Base-by-base conservation (phyloP, 2,888 invertebrate genomes). In the Cataglyphis cursor region DNA sequence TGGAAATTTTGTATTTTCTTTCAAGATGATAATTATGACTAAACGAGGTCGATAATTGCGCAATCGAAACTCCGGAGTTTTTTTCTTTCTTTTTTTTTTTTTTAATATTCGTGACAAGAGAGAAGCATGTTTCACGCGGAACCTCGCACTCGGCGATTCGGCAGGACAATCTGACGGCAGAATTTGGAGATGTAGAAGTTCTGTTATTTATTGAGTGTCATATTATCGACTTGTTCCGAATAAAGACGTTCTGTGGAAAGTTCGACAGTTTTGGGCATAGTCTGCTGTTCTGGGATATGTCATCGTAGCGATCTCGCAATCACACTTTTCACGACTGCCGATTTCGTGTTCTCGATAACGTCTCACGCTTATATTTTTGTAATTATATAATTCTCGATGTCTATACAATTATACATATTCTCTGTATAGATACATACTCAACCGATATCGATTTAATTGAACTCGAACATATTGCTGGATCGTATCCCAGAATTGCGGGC, bases 151-250 rank as follows among this genome's bases (percentile, higher is more conserved):
- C 68, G 38, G 68, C 78, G 86, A 92, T 92, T 92, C 92, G 90
- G 91, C 91, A 92, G 89, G 88, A 91, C 92, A 92, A 90, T 92
- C 92, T 91, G 87, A 90, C 83, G 84, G 87, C 89, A 90, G 89
- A 91, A 92, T 93, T 76, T 94, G 90, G 90, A 94, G 91, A 93
- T 93, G 93, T 94, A 94, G 94, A 94, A 93, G 91, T 93, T 94
- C 92, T 94, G 93, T 94, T 94, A 94, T 92, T 94, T 93, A 93
- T 92, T 94, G 93, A 93, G 94, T 94, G 93, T 93, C 93, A 93
- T 90, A 93, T 93, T 92, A 93, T 92, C 92, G 92, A 94, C 91
- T 66, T 93, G 92, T 93, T 94, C 92, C 91, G 92, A 94, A 93
- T 91, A 92, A 93, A 93, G 91, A 90, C 91, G 91, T 93, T 94